Base-by-base conservation (phyloP, 2,888 invertebrate species). In the Imbricaverruca yamaguchii region DNA sequence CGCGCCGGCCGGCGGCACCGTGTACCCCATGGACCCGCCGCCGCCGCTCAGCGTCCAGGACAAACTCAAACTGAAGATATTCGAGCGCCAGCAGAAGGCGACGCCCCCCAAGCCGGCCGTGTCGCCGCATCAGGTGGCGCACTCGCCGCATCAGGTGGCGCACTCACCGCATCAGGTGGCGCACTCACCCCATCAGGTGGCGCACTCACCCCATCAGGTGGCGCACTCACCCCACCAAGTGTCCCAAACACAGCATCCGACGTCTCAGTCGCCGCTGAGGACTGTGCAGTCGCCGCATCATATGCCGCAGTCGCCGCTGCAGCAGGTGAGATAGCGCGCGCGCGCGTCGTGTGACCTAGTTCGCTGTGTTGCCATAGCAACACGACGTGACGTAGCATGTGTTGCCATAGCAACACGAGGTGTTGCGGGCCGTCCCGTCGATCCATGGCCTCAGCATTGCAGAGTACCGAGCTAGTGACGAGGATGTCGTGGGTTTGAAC, bases 61-160 rank as follows among this genome's bases (percentile, higher is more conserved):
- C 13, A 79, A 79, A 15, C 79, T 79, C 23, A 79, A 79, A 15
- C 56, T 57, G 56, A 79, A 79, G 59, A 79, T 79, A 57, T 79
- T 15, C 57, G 79, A 79, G 25, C 56, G 79, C 55, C 57, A 55
- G 55, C 53, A 67, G 74, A 74, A 74, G 74, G 9, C 55, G 74
- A 55, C 74, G 55, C 10, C 74, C 18, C 21, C 53, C 8, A 25
- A 39, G 39, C 69, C 69, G 15, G 65, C 11, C 10, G 23, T 7
- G 21, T 23, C 65, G 65, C 65, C 65, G 65, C 65, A 65, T 2
- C 8, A 8, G n/a, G 67, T 67, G 67, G 0, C 67, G 67, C 67
- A 67, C 25, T 67, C 67, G 67, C 67, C 67, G 23, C 65, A 65
- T 7, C 23, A n/a, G 8, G 67, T 67, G 67, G 9, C 67, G 67